Evolutionary conservation across 2,113 vertebrate genomes (phyloP).

Genomic region (Taxidea taxus): DNA sequence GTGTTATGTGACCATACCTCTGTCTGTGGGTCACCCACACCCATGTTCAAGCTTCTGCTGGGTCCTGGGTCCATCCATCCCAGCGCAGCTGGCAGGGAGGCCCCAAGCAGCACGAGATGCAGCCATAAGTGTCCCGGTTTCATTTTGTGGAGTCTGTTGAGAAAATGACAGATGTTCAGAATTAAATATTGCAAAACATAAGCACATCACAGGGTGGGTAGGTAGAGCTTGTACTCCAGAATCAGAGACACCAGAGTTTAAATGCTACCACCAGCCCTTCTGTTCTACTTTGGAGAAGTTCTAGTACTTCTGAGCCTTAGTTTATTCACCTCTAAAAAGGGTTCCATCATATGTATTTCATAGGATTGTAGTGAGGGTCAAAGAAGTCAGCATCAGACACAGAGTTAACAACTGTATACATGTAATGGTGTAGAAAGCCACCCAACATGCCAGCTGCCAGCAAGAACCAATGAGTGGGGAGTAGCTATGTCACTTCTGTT

Average conservation of each 20-base stretch:
- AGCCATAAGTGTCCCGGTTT: conserved; percentile 86
- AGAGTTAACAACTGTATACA: not conserved
- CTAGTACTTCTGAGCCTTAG: not conserved
- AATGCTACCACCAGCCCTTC: not conserved
- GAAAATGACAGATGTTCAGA: conserved; percentile 60
- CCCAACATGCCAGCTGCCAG: not conserved
- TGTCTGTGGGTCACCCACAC: conserved; percentile 65
- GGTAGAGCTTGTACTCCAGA: not conserved
- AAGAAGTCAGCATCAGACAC: not conserved
- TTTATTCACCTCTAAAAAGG: not conserved
- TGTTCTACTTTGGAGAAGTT: not conserved
- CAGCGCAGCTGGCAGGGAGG: conserved; percentile 79
- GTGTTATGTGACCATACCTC: conserved; percentile 82
- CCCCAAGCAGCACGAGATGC: conserved; percentile 84
- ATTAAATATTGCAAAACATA: not conserved
- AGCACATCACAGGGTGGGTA: not conserved
- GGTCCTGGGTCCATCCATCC: conserved; percentile 84
- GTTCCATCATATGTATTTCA: fast-evolving
- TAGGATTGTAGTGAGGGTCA: not conserved
- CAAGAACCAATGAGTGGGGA: not conserved
- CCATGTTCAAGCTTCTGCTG: conserved; percentile 62
- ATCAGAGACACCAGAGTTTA: not conserved
- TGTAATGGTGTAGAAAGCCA: not conserved
- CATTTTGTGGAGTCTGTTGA: conserved; percentile 87
- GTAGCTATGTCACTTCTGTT: not conserved